These are phyloP conservation scores for Pipistrellus pipistrellus DNA, from an alignment of 2,797 vertebrate genomes.

Conservation along the genomic window DNA sequence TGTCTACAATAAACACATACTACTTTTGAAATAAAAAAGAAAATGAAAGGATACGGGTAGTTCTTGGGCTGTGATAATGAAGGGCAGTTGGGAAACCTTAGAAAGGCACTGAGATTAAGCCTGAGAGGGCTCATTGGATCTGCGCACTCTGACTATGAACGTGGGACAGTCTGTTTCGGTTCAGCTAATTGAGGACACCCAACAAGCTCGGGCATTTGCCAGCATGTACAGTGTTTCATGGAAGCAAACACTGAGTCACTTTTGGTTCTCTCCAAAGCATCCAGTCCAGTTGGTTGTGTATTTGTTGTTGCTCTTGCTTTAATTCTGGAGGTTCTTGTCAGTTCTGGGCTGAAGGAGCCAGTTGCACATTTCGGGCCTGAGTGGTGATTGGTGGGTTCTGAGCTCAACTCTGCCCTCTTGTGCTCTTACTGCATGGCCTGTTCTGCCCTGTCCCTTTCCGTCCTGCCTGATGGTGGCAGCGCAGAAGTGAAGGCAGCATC, in stretches of 20 bases:
- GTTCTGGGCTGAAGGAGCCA: not conserved
- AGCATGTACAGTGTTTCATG: not conserved
- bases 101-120: not conserved
- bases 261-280: not conserved
- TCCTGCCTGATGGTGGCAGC: not conserved
- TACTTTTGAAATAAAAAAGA: not conserved
- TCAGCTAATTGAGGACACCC: not conserved
- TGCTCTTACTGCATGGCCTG: no score
- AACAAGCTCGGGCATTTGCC: not conserved
- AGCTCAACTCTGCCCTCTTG: not conserved
- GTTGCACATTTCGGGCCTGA: not conserved
- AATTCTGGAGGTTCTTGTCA: not conserved
- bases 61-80: not conserved
- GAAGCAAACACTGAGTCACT: not conserved
- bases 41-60: not conserved
- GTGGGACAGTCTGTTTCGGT: not conserved
- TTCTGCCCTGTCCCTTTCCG: not conserved
- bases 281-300: not conserved
- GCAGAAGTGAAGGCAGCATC: not conserved
- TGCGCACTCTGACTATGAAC: rapidly evolving
- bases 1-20: not conserved
- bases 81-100: not conserved
- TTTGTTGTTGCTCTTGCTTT: not conserved
- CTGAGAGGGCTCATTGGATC: no score
- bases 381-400: rapidly evolving